These are phyloP conservation scores for Trichogramma dendrolimi DNA, from an alignment of 2,888 invertebrate genomes.

Conservation along the genomic window DNA sequence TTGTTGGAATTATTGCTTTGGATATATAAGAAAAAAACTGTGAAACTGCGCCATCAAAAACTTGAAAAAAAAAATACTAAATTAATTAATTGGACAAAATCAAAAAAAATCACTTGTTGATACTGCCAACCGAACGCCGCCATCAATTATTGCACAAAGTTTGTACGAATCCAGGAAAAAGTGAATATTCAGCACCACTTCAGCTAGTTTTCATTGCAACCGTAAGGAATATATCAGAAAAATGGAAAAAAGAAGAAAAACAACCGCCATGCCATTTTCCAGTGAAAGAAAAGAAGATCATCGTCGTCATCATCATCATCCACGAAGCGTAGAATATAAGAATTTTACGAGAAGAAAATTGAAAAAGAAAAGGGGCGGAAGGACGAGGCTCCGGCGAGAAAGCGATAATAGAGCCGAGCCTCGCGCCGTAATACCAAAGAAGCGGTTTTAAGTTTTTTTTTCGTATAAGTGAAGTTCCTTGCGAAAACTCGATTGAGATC, in stretches of 20 bases:
- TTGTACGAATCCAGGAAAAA: conserved; percentile 19
- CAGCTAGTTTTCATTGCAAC: conserved; percentile 24
- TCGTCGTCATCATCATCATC: not conserved
- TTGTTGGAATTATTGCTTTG: conserved; percentile 29
- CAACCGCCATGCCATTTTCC: conserved; percentile 27
- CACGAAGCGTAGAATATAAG: conserved; percentile 10
- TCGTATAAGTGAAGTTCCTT: conserved; percentile 46
- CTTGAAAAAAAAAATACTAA: conserved; percentile 20
- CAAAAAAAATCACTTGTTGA: conserved; percentile 32
- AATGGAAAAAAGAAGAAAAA: conserved; percentile 15
- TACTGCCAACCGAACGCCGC: conserved; percentile 27
- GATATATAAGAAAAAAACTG: conserved; percentile 20
- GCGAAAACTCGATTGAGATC: conserved; percentile 29
- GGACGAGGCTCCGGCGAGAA: conserved; percentile 19
- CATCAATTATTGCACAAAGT: conserved; percentile 17
- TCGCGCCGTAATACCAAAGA: conserved; percentile 48
- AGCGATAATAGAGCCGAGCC: conserved; percentile 19
- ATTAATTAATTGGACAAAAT: conserved; percentile 11
- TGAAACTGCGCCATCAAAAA: conserved; percentile 5
- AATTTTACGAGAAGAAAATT: not conserved
- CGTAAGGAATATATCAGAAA: conserved; percentile 21
- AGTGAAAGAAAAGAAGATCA: conserved; percentile 6
- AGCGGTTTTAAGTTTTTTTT: conserved; percentile 43
- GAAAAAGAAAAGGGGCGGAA: conserved; percentile 13
- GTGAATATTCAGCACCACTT: conserved; percentile 24